Evolutionary conservation across 2,797 vertebrate species (phyloP).

Genomic region (Gymnothorax javanicus): DNA sequence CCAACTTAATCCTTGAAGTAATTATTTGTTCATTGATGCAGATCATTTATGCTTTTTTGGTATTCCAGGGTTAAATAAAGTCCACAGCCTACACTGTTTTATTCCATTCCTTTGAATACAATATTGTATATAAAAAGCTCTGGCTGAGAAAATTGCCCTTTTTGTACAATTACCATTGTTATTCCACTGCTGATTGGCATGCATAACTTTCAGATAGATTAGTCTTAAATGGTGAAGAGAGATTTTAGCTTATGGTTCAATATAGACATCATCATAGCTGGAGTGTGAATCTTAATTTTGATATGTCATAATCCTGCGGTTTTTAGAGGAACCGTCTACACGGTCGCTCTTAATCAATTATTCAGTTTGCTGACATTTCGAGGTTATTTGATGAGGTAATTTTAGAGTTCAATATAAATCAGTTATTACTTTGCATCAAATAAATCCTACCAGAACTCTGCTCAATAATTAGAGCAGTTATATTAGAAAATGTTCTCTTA

Average conservation of each 20-base stretch:
- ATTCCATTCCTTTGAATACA: neutral
- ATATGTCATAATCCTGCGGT: neutral
- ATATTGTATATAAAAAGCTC: neutral
- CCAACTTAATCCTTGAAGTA: too few relatives aligned
- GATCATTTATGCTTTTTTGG: too few relatives aligned
- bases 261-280: neutral
- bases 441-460: constrained; percentile 23
- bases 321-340: constrained; percentile 1
- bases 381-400: constrained; percentile 28
- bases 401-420: constrained; percentile 29
- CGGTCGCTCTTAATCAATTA: neutral
- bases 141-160: neutral
- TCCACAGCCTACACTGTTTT: neutral
- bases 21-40: too few relatives aligned
- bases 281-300: constrained; percentile 2
- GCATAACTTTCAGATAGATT: neutral
- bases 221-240: too few relatives aligned
- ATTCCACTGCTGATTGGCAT: neutral
- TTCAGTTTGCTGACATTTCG: constrained; percentile 27
- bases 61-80: too few relatives aligned
- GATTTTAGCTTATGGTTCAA: neutral
- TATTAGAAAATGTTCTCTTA: constrained; percentile 26
- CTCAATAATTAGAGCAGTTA: constrained; percentile 27
- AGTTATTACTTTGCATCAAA: constrained; percentile 23
- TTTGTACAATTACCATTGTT: neutral